These are phyloP conservation scores for Neosilurus hyrtlii DNA, from an alignment of 2,797 vertebrate genomes.

Conservation along the genomic window DNA sequence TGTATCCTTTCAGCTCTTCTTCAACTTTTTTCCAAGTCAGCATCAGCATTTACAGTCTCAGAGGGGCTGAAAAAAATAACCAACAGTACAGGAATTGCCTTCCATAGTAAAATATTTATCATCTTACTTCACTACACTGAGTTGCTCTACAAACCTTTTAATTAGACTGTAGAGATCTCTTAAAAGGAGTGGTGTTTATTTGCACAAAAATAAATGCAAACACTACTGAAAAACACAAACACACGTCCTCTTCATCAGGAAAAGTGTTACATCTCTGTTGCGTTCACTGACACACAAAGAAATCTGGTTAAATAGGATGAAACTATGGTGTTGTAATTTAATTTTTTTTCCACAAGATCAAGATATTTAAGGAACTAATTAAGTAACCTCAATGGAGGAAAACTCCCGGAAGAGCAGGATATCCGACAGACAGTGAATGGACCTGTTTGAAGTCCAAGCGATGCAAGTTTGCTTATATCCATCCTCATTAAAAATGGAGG, in stretches of 20 bases:
- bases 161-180: slow-evolving; percentile 38
- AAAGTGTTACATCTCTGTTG: neutral
- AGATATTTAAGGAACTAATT: slow-evolving; percentile 47
- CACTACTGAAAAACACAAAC: slow-evolving; percentile 23
- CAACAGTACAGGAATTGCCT: slow-evolving; percentile 37
- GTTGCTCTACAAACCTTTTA: slow-evolving; percentile 33
- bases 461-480: slow-evolving; percentile 37
- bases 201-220: slow-evolving; percentile 35
- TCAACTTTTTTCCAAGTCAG: slow-evolving; percentile 46
- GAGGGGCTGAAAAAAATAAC: slow-evolving; percentile 32
- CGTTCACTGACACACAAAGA: slow-evolving; percentile 1
- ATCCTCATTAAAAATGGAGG: slow-evolving; percentile 42
- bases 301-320: slow-evolving; percentile 28
- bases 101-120: slow-evolving; percentile 54
- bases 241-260: neutral
- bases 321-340: slow-evolving; percentile 33
- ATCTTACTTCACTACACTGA: slow-evolving; percentile 43
- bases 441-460: slow-evolving; percentile 39
- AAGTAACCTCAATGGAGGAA: slow-evolving; percentile 34
- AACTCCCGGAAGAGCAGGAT: slow-evolving; percentile 39
- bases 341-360: neutral
- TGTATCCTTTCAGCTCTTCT: slow-evolving; percentile 22
- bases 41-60: slow-evolving; percentile 39
- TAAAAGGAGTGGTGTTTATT: slow-evolving; percentile 35
- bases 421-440: slow-evolving; percentile 35